Conservation (phyloP, 2,888 invertebrate species). For the Ctena decussata region DNA sequence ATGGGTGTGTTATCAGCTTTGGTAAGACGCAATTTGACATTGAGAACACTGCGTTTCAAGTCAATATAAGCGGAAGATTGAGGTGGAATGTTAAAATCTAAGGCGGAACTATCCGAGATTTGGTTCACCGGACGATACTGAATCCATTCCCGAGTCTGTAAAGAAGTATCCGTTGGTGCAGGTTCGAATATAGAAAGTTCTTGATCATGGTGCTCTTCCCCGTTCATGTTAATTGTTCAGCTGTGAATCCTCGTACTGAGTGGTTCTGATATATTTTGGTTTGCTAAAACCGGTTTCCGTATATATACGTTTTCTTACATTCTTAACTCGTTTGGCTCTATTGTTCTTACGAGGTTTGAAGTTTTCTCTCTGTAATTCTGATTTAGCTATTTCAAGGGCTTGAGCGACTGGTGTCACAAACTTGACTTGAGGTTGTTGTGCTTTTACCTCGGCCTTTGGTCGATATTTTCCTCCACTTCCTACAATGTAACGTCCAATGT, state of each 20-base stretch:
- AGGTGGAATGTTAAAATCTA: background rate
- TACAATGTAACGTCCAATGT: background rate
- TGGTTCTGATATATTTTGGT: background rate
- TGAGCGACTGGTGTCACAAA: background rate
- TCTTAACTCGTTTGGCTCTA: background rate
- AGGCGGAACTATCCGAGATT: background rate
- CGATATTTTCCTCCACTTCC: background rate
- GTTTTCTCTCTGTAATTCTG: background rate
- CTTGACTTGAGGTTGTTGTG: background rate
- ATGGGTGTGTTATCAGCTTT: constrained; percentile 13
- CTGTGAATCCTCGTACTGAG: background rate
- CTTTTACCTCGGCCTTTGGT: background rate
- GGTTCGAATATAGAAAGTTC: background rate
- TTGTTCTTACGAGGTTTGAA: background rate
- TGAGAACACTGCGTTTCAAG: background rate
- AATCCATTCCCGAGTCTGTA: background rate
- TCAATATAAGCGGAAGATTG: background rate
- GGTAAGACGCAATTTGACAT: constrained; percentile 14
- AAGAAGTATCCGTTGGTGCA: background rate
- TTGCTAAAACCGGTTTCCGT: background rate
- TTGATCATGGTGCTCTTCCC: background rate
- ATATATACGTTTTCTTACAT: background rate
- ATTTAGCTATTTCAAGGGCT: background rate
- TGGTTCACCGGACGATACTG: background rate
- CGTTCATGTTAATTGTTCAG: background rate